phyloP scores from a whole-genome alignment of 2,113 vertebrate genomes.

The Nipponia nippon region DNA sequence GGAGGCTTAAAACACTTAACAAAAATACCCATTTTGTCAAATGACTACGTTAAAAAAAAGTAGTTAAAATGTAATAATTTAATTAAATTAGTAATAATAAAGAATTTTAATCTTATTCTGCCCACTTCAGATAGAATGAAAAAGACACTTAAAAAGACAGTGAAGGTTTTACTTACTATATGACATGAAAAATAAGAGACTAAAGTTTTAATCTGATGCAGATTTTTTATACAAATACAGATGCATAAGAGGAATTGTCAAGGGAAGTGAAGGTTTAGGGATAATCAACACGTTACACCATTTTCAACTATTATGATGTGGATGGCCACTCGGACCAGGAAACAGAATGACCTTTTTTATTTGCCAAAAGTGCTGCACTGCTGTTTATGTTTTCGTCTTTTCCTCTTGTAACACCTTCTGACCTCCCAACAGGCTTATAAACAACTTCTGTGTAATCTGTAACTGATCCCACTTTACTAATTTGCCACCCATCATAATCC shows the following conservation, averaged over 20 bases:
- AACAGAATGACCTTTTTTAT: slow-evolving; percentile 64
- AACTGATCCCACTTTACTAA: slow-evolving; percentile 8
- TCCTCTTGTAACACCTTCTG: slow-evolving; percentile 64
- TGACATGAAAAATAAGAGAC: not conserved
- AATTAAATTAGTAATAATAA: not conserved
- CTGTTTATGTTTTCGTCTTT: slow-evolving; percentile 63
- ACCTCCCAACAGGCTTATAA: slow-evolving; percentile 52
- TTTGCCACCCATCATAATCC: slow-evolving; percentile 14
- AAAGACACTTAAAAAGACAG: not conserved
- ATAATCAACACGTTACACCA: not conserved
- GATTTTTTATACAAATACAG: not conserved
- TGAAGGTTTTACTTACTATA: not conserved
- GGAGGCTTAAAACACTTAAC: not conserved
- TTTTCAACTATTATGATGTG: slow-evolving; percentile 35
- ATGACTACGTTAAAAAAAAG: not conserved
- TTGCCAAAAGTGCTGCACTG: slow-evolving; percentile 48
- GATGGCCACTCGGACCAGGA: slow-evolving; percentile 34
- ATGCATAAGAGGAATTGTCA: not conserved
- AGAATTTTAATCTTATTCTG: not conserved
- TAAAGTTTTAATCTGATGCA: not conserved
- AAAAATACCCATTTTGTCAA: not conserved
- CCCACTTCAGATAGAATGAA: not conserved
- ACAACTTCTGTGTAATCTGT: slow-evolving; percentile 53
- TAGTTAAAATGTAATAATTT: not conserved
- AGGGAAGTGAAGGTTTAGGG: slow-evolving; percentile 20